Conservation (phyloP, 1,140 invertebrate species). For the Apis mellifera region DNA sequence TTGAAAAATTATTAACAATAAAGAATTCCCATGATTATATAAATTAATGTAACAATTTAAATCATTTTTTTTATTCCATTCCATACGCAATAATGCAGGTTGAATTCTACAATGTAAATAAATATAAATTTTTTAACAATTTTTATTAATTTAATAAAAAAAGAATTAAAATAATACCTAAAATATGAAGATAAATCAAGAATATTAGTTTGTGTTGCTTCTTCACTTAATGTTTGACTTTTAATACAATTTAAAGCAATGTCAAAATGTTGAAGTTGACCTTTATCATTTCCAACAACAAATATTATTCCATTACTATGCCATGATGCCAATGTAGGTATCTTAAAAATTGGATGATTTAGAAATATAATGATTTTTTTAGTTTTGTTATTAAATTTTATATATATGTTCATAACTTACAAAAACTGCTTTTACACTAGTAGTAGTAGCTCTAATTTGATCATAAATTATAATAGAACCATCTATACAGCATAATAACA, state of each 20-base stretch:
- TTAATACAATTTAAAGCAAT: slow-evolving; percentile 86
- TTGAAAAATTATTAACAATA: slow-evolving; percentile 84
- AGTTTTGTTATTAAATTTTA: neutral
- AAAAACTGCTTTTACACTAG: slow-evolving; percentile 85
- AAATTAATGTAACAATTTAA: slow-evolving; percentile 76
- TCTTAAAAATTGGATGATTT: slow-evolving; percentile 77
- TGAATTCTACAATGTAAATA: slow-evolving; percentile 76
- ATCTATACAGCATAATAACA: slow-evolving; percentile 89
- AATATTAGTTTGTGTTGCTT: slow-evolving; percentile 84
- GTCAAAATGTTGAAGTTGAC: slow-evolving; percentile 91
- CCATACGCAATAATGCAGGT: slow-evolving; percentile 82
- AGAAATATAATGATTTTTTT: neutral
- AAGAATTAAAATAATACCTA: slow-evolving; percentile 75
- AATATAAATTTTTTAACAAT: slow-evolving; percentile 16
- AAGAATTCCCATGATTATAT: slow-evolving; percentile 79
- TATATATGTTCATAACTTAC: slow-evolving; percentile 78
- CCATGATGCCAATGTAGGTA: slow-evolving; percentile 87
- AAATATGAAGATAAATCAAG: slow-evolving; percentile 88
- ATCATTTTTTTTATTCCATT: slow-evolving; percentile 83
- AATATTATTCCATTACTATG: slow-evolving; percentile 87
- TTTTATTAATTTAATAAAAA: neutral
- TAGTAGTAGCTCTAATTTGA: slow-evolving; percentile 84
- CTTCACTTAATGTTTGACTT: slow-evolving; percentile 87
- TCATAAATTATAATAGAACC: slow-evolving; percentile 89
- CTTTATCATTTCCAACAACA: slow-evolving; percentile 86